phyloP scores from a whole-genome alignment of 2,797 vertebrate species.

The Molothrus aeneus region DNA sequence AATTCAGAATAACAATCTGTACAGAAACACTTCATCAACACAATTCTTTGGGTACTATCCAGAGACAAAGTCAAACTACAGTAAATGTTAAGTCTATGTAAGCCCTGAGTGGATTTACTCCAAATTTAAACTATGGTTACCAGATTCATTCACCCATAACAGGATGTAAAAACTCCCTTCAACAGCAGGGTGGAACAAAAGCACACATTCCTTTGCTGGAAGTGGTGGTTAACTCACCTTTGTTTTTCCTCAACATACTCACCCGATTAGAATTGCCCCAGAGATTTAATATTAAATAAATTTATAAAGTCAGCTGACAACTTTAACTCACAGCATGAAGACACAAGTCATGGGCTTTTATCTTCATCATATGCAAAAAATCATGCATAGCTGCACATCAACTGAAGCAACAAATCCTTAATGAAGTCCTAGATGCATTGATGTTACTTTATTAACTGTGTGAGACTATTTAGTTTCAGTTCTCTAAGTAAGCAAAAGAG shows the following conservation, averaged over 20 bases:
- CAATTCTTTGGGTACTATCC: not conserved
- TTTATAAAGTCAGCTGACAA: not conserved
- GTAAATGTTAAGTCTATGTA: not conserved
- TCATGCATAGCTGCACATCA: not conserved
- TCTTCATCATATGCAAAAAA: not conserved
- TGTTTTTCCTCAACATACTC: not conserved
- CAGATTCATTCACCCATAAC: not conserved
- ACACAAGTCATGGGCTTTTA: not conserved
- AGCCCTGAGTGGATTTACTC: not conserved
- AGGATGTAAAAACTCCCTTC: not conserved
- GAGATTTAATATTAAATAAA: not conserved
- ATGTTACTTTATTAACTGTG: not conserved
- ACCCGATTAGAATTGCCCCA: not conserved
- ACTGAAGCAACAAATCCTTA: not conserved
- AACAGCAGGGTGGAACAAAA: slow-evolving; percentile 8
- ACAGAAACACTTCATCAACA: not conserved
- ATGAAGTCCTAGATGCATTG: not conserved
- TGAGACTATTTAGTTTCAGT: not conserved
- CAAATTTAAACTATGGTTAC: slow-evolving; percentile 4
- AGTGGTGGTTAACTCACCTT: slow-evolving; percentile 12
- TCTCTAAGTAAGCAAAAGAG: not conserved
- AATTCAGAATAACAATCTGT: not conserved
- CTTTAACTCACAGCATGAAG: not conserved
- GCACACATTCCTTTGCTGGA: not conserved
- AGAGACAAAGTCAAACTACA: not conserved